Evolutionary conservation across 2,113 vertebrate species (phyloP).

Genomic region (Pteropus alecto): DNA sequence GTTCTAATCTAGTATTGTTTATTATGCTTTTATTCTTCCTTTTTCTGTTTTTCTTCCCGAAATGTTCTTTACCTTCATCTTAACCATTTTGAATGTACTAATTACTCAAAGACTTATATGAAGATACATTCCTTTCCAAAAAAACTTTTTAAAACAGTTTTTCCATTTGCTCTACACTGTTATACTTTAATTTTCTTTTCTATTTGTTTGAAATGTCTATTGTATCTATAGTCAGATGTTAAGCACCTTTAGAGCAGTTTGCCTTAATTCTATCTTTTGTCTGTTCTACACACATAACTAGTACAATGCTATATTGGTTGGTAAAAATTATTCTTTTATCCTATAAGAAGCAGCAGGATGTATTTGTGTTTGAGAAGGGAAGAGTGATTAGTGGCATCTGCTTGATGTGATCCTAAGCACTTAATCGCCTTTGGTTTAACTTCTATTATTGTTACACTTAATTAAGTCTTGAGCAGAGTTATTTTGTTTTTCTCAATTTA

Average conservation of each 20-base stretch:
- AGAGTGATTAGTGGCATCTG: background rate
- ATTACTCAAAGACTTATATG: background rate
- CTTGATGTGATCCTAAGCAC: background rate
- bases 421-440: background rate
- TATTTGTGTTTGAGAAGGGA: background rate
- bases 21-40: background rate
- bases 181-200: slow-evolving; percentile 24
- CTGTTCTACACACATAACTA: background rate
- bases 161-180: background rate
- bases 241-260: background rate
- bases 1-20: background rate
- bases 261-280: background rate
- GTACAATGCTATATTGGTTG: background rate
- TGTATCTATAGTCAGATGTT: background rate
- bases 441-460: background rate
- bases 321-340: background rate
- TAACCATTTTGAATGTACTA: background rate
- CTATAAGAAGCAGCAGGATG: background rate
- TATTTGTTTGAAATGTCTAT: background rate
- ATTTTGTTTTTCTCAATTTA: slow-evolving; percentile 5
- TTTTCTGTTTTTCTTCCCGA: background rate
- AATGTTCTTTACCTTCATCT: slow-evolving; percentile 2
- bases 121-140: background rate
- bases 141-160: background rate
- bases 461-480: background rate